Conservation (phyloP, 2,888 invertebrate genomes). For the Stegana nigrithorax region DNA sequence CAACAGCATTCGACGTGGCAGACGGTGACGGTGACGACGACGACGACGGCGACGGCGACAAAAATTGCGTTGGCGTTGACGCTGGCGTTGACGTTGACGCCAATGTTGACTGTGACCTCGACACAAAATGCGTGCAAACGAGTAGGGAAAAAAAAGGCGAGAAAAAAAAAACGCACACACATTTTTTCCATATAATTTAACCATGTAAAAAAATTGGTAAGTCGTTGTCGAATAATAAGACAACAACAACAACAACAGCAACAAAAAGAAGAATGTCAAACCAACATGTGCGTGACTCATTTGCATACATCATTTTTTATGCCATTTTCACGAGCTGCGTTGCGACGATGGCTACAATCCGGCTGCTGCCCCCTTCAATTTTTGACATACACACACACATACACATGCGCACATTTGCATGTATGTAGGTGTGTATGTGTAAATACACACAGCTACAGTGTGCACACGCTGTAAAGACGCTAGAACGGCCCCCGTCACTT, state of each 20-base stretch:
- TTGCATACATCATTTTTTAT: slow-evolving; percentile 30
- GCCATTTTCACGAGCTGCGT: neutral
- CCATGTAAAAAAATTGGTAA: too few relatives aligned
- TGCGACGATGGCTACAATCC: too few relatives aligned
- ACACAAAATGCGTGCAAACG: neutral
- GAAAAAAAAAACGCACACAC: neutral
- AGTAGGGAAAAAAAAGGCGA: neutral
- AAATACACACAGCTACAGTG: too few relatives aligned
- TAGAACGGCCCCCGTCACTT: too few relatives aligned
- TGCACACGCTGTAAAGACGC: too few relatives aligned
- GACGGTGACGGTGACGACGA: neutral
- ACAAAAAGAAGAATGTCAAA: slow-evolving; percentile 22
- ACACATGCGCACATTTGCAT: too few relatives aligned
- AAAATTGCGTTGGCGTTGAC: neutral
- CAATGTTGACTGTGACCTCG: too few relatives aligned
- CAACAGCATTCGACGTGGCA: neutral
- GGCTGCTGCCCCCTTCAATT: too few relatives aligned
- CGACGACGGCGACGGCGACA: neutral
- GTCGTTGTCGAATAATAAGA: too few relatives aligned
- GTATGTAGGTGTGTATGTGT: too few relatives aligned
- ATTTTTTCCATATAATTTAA: too few relatives aligned
- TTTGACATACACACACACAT: too few relatives aligned
- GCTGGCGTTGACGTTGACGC: neutral
- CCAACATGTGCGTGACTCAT: slow-evolving; percentile 43
- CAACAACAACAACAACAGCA: neutral